phyloP scores from a whole-genome alignment of 2,797 vertebrate genomes.

The Peromyscus attwateri region DNA sequence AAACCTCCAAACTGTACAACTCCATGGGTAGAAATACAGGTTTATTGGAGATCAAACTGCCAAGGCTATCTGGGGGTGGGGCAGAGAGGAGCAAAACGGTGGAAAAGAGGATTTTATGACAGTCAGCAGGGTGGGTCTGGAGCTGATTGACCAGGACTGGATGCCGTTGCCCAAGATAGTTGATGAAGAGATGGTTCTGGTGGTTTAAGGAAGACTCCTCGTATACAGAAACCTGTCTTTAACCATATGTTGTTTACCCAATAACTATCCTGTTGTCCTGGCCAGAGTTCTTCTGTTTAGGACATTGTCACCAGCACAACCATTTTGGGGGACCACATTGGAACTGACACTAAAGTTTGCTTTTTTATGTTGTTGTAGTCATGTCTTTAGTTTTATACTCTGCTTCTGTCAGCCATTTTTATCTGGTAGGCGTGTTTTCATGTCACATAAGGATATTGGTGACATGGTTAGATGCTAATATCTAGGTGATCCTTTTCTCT shows the following conservation, averaged over 20 bases:
- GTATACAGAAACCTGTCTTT: not conserved
- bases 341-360: not conserved
- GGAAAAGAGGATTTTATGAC: not conserved
- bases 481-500: slow-evolving; percentile 39
- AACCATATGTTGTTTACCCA: not conserved
- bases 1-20: not conserved
- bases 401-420: not conserved
- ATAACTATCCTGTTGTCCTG: not conserved
- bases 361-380: not conserved
- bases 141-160: too few relatives aligned
- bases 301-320: not conserved
- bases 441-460: slow-evolving; percentile 31
- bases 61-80: not conserved
- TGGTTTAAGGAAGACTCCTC: not conserved
- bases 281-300: not conserved
- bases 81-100: not conserved
- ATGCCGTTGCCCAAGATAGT: not conserved
- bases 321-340: not conserved
- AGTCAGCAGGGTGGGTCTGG: not conserved
- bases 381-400: not conserved
- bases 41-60: not conserved
- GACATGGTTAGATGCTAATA: not conserved
- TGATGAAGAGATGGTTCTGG: not conserved
- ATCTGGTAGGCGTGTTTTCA: slow-evolving; percentile 11
- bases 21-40: not conserved